Conservation (phyloP, 2,888 invertebrate species). For the Colostygia pectinataria region DNA sequence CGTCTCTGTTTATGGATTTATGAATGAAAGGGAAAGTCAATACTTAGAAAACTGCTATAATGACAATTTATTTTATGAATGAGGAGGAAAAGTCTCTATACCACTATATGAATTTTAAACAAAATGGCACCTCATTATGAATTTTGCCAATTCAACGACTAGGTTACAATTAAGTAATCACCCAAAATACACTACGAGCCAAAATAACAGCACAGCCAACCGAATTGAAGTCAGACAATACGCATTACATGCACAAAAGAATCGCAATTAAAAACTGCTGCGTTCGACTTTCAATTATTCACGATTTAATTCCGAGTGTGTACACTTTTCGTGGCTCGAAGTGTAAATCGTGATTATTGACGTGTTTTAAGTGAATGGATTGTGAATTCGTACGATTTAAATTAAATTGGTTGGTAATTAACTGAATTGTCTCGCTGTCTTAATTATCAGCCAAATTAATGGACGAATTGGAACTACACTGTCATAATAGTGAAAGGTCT, state of each 20-base stretch:
- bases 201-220: conserved; percentile 13
- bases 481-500: too few relatives aligned
- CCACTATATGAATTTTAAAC: neutral
- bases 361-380: conserved; percentile 23
- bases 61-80: too few relatives aligned
- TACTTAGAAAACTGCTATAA: too few relatives aligned
- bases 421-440: conserved; percentile 15
- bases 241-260: conserved; percentile 31
- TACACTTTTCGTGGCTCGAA: conserved; percentile 22
- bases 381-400: conserved; percentile 15
- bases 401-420: conserved; percentile 23
- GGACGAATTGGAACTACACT: conserved; percentile 4
- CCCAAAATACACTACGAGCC: conserved; percentile 21
- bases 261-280: conserved; percentile 33
- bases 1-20: too few relatives aligned
- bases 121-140: conserved; percentile 12
- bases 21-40: too few relatives aligned
- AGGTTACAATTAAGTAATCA: conserved; percentile 18
- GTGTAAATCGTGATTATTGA: conserved; percentile 30
- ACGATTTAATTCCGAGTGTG: conserved; percentile 14
- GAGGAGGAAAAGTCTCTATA: too few relatives aligned
- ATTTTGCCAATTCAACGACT: conserved; percentile 6
- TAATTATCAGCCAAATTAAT: conserved; percentile 15
- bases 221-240: conserved; percentile 18
- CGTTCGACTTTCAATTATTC: conserved; percentile 23